Evolutionary conservation across 2,888 invertebrate genomes (phyloP).

Genomic region (Gisinianus flammeolus): DNA sequence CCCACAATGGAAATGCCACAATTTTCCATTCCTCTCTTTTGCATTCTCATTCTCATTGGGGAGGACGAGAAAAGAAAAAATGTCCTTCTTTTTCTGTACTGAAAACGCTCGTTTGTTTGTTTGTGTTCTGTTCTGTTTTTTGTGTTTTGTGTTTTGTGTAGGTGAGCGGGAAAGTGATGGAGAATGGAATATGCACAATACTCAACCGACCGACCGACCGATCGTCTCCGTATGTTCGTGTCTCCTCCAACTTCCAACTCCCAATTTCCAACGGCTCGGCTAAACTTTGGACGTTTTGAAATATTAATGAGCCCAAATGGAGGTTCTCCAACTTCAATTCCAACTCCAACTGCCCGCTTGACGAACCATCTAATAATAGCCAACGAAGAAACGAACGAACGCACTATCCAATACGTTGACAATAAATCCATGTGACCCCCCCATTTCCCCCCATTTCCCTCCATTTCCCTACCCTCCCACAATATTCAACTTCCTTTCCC

Average conservation of each 20-base stretch:
- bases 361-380: no score
- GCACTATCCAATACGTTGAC: not conserved
- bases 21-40: not conserved
- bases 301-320: conserved; percentile 54
- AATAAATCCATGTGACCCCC: not conserved
- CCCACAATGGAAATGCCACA: not conserved
- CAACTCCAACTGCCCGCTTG: no score
- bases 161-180: not conserved
- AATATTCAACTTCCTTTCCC: not conserved
- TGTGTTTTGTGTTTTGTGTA: not conserved
- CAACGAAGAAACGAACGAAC: not conserved
- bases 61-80: no score
- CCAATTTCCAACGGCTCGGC: not conserved
- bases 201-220: no score
- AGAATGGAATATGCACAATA: not conserved
- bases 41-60: no score
- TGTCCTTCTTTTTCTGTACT: no score
- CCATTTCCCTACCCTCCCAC: no score
- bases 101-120: no score
- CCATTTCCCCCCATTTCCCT: no score
- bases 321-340: no score
- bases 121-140: no score
- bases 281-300: conserved; percentile 47
- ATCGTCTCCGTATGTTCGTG: not conserved
- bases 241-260: not conserved